Percentiles rank a stretch among this genome's conserved stretches.
phyloP scores from a whole-genome alignment of 2,888 invertebrate genomes.

The Gasteruption jaculator region DNA sequence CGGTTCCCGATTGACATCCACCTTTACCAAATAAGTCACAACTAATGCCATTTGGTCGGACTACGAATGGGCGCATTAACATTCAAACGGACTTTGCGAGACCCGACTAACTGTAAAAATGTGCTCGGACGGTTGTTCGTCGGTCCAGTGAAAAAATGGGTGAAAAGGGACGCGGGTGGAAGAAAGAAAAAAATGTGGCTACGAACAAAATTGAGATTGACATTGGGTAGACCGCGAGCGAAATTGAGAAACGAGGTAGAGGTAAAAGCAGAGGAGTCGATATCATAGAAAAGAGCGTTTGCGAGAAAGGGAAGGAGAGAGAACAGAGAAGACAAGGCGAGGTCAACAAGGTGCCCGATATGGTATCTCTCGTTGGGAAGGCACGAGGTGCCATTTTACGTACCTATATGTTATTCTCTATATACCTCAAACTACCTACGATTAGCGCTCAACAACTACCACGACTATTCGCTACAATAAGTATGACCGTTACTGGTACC shows the following conservation, averaged over 20 bases:
- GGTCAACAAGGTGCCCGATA: slow-evolving; percentile 52
- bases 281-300: slow-evolving; percentile 14
- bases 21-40: no score
- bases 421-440: slow-evolving; percentile 38
- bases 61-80: no score
- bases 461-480: no score
- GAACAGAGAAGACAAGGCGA: slow-evolving; percentile 42
- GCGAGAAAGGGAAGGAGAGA: slow-evolving; percentile 22
- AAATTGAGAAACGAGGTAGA: slow-evolving; percentile 15
- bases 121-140: no score
- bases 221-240: slow-evolving; percentile 17
- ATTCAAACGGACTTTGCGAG: no score
- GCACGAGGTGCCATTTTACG: slow-evolving; percentile 43
- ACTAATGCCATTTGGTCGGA: no score
- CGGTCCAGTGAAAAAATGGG: slow-evolving; percentile 29
- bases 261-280: slow-evolving; percentile 19
- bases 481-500: no score
- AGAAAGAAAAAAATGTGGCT: slow-evolving; percentile 7
- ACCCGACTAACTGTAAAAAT: no score
- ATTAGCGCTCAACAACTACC: slow-evolving; percentile 39
- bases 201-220: slow-evolving; percentile 11
- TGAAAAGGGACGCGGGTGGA: slow-evolving; percentile 15
- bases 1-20: no score
- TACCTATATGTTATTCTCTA: no score
- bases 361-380: slow-evolving; percentile 47